Base-by-base conservation (phyloP, 2,888 invertebrate genomes). In the Drymonia ruficornis region DNA sequence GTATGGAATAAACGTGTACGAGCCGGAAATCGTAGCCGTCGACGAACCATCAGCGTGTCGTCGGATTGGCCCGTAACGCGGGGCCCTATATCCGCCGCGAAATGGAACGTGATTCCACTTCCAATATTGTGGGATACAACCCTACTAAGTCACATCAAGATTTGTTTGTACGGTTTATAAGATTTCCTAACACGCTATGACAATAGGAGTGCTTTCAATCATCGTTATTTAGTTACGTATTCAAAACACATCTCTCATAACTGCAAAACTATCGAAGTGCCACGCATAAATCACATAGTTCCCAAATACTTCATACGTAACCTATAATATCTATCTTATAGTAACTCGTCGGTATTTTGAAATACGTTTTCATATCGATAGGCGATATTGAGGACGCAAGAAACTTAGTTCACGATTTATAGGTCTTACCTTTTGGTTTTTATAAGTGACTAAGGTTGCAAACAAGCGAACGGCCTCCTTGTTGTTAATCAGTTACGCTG, bases 81-180 rank as follows among this genome's bases (percentile, higher is more conserved):
- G 80, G 72, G 80, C 79, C 84, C 83, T 85, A 87, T 87, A 88
- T 88, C 88, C 87, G 86, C 85, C 83, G 78, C 83, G 84, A 83
- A 87, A 88, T 87, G 75, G 77, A 84, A 85, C 84, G 84, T 84
- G 87, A 82, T 81, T 83, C 81, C 82, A 85, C 84, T 83, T 80
- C 77, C 81, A 84, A 87, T 83, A 78, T 73, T 74, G 73, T 67
- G 66, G 63, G 70, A 72, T 68, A 65, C 67, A 66, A 65, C 67
- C 72, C 70, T 70, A 66, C 59, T 52, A 57, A 60, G 43, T 65
- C 46, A 50, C 47, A 59, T 38, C 55, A 51, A 59, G 40, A 60
- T 52, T 51, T 46, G 31, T 48, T 48, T 50, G 36, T 55, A 50
- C 9, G 16, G 44, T 44, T 53, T 54, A 49, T 55, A 43, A 45